A percentile compares a stretch with the other conserved stretches of the same genome.
phyloP scores from a whole-genome alignment of 2,888 invertebrate species.

The Strigamia transsilvanica region DNA sequence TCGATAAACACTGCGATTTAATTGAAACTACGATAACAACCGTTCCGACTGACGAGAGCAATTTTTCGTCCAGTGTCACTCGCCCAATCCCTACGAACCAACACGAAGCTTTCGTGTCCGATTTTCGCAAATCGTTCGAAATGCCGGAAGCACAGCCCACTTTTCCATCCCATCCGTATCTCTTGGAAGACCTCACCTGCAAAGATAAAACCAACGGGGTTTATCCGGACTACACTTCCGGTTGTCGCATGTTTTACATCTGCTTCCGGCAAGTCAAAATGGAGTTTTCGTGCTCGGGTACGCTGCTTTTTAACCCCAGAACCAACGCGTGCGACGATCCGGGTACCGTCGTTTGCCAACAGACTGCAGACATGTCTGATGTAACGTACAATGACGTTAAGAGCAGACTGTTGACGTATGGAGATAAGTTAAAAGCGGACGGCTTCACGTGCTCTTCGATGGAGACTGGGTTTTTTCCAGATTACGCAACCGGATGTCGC shows the following conservation, averaged over 20 bases:
- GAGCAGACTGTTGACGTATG: conserved; percentile 10
- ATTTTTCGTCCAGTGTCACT: conserved; percentile 19
- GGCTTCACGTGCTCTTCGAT: conserved; percentile 55
- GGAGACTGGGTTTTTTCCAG: conserved; percentile 58
- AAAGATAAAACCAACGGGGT: conserved; percentile 56
- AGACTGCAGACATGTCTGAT: background rate
- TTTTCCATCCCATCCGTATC: background rate
- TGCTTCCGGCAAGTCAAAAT: conserved; percentile 56
- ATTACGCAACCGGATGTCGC: conserved; percentile 57
- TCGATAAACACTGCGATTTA: background rate
- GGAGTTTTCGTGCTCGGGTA: conserved; percentile 57
- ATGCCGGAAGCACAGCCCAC: background rate
- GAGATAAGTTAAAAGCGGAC: background rate
- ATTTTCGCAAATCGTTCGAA: conserved; percentile 2
- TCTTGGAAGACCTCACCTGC: conserved; percentile 54
- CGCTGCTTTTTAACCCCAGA: conserved; percentile 56
- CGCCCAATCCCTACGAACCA: background rate
- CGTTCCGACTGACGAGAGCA: background rate
- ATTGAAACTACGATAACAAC: background rate
- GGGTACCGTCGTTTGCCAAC: conserved; percentile 55
- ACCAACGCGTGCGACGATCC: conserved; percentile 56
- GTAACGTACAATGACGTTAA: conserved; percentile 50
- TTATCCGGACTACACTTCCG: conserved; percentile 56
- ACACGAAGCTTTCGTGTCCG: background rate
- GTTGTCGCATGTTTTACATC: conserved; percentile 57